phyloP scores from a whole-genome alignment of 2,113 vertebrate genomes.

The Amphilophus citrinellus region DNA sequence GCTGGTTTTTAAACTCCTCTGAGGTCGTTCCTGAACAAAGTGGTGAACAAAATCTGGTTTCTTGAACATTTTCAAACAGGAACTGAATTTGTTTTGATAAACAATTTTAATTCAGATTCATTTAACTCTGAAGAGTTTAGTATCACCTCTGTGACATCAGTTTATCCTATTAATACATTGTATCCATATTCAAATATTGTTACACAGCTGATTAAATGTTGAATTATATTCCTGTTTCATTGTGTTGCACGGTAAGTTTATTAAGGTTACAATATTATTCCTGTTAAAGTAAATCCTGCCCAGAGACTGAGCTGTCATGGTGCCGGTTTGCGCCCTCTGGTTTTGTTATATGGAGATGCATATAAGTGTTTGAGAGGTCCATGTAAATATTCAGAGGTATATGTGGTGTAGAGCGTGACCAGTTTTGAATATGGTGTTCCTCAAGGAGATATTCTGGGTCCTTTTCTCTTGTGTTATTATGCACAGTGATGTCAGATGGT shows the following conservation, averaged over 20 bases:
- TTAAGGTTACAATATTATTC: no score
- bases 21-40: not conserved
- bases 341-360: accelerated
- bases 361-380: accelerated
- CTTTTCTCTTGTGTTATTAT: not conserved
- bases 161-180: not conserved
- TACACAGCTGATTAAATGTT: no score
- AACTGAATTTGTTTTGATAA: accelerated
- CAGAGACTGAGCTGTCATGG: no score
- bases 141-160: accelerated
- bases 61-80: not conserved
- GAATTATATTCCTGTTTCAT: no score
- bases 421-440: not conserved
- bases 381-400: not conserved
- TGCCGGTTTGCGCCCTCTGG: no score
- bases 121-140: not conserved
- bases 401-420: not conserved
- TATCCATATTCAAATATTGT: no score
- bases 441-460: not conserved
- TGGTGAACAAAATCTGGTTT: not conserved
- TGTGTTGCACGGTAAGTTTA: no score
- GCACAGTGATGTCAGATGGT: not conserved
- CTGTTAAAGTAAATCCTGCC: no score
- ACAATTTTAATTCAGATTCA: not conserved
- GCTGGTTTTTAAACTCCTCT: not conserved